Conservation (phyloP, 2,888 invertebrate genomes). For the Exephanes ischioxanthus region DNA sequence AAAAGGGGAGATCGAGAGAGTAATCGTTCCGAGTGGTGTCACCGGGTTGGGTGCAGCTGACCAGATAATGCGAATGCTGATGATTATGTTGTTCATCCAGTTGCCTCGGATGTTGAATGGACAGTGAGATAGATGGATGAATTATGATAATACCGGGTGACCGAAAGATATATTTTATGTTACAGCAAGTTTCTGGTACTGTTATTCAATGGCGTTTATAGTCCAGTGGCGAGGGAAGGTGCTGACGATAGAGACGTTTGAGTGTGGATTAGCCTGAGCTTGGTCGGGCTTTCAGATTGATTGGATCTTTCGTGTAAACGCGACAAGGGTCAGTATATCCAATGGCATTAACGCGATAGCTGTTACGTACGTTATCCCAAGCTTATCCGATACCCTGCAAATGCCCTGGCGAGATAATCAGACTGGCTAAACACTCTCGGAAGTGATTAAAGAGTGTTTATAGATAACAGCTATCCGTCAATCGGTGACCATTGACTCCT, state of each 20-base stretch:
- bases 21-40: slow-evolving; percentile 65
- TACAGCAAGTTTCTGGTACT: background rate
- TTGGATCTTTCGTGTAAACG: slow-evolving; percentile 63
- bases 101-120: slow-evolving; percentile 35
- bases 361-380: slow-evolving; percentile 13
- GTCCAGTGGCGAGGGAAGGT: slow-evolving; percentile 8
- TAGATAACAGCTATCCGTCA: slow-evolving; percentile 6
- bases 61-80: slow-evolving; percentile 57
- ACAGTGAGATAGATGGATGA: slow-evolving; percentile 59
- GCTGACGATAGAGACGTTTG: slow-evolving; percentile 56
- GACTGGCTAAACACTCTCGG: slow-evolving; percentile 23
- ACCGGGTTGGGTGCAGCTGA: slow-evolving; percentile 60
- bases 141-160: slow-evolving; percentile 62
- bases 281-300: slow-evolving; percentile 54
- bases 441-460: slow-evolving; percentile 38
- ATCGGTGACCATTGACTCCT: background rate
- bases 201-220: slow-evolving; percentile 20
- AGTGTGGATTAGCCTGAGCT: slow-evolving; percentile 57
- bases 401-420: slow-evolving; percentile 36
- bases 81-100: slow-evolving; percentile 51
- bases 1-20: slow-evolving; percentile 53
- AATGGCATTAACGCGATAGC: slow-evolving; percentile 52
- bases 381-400: slow-evolving; percentile 29
- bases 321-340: slow-evolving; percentile 60
- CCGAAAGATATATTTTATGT: slow-evolving; percentile 11